Conservation (phyloP, 2,797 vertebrate species). For the Fistularia commersonii region DNA sequence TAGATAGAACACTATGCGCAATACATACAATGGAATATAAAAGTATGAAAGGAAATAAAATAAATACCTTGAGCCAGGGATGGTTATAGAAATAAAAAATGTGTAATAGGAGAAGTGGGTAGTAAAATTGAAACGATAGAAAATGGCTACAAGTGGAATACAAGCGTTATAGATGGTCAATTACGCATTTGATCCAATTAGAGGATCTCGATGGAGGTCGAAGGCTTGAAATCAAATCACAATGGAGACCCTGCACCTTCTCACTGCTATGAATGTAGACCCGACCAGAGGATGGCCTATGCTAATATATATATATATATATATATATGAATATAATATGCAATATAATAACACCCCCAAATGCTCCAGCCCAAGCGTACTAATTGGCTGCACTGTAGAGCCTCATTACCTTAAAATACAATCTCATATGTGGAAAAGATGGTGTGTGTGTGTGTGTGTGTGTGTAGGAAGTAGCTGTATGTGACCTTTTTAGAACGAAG, state of each 20-base stretch:
- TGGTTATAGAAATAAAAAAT: too few relatives aligned
- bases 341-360: not conserved
- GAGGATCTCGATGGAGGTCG: too few relatives aligned
- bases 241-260: not conserved
- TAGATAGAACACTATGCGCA: not conserved
- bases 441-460: conserved; percentile 5
- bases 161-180: too few relatives aligned
- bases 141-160: too few relatives aligned
- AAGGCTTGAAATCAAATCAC: not conserved
- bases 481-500: conserved; percentile 20
- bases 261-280: conserved; percentile 8
- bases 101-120: too few relatives aligned
- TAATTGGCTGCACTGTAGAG: conserved; percentile 44
- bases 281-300: conserved; percentile 39
- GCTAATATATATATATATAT: conserved; percentile 41
- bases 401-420: conserved; percentile 42
- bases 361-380: conserved; percentile 30
- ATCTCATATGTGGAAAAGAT: not conserved
- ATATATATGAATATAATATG: too few relatives aligned
- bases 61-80: too few relatives aligned
- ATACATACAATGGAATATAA: not conserved
- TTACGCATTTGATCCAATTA: not conserved
- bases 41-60: not conserved
- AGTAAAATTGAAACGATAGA: too few relatives aligned
- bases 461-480: not conserved